Base-by-base conservation (phyloP, 2,797 vertebrate species). In the Chromis chromis region DNA sequence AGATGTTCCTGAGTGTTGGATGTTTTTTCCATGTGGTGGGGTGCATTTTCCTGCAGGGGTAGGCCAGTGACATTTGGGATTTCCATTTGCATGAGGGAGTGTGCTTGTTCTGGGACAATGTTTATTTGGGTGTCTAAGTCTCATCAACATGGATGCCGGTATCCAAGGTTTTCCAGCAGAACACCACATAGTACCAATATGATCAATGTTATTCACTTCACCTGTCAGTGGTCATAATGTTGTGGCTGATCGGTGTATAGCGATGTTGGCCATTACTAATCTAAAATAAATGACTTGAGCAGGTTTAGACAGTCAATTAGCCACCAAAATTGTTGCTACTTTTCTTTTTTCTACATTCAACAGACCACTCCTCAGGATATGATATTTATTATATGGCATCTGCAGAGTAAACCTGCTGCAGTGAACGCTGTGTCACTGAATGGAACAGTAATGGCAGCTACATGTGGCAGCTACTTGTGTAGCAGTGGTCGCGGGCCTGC, bases 391-490 rank as follows among this genome's bases (percentile, higher is more conserved):
- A 33, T 16, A 5, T 25, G 36, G 56, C 13, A 49, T 54, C 44
- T 64, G 5, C 6, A 49, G 22, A 25, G 52, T 62, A 72, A 63
- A 54, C n/a, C 17, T 13, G 36, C 62, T 65, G 22, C 22, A 27
- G 55, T 70, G 53, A 73, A 65, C 10, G 50, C 40, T 48, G 63
- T 66, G 58, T 71, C 64, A 64, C 27, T 69, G 67, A 58, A 76
- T 52, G 62, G 76, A 65, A 79, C 52, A 74, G 65, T 31, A 56
- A 81, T 59, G 52, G 76, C 69, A 81, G 77, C 74, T 75, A 64
- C 79, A 78, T 78, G 71, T 77, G 70, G 79, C 76, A 84, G 73
- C 70, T 68, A 60, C 53, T 60, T 49, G 65, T 75, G 73, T n/a
- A 64, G 79, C 52, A 48, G 50, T 21, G 68, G 74, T 85, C 61